phyloP scores from a whole-genome alignment of 2,888 invertebrate genomes.

The Hirtodrosophila confusa region DNA sequence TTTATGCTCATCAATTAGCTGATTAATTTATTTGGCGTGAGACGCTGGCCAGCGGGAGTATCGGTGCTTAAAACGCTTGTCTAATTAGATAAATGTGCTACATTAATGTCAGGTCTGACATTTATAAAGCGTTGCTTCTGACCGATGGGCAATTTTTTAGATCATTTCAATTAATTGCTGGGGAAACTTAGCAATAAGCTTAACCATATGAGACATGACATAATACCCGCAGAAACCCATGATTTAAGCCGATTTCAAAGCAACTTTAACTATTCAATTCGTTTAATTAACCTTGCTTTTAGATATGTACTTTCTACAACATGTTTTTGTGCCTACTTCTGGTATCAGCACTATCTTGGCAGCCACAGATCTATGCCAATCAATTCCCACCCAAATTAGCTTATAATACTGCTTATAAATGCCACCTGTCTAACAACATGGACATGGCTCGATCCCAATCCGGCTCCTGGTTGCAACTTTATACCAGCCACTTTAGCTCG shows the following conservation, averaged over 20 bases:
- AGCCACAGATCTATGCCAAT: conserved; percentile 55
- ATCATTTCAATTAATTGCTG: conserved; percentile 25
- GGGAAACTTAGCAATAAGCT: conserved; percentile 24
- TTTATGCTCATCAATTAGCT: conserved; percentile 77
- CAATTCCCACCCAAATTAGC: conserved; percentile 67
- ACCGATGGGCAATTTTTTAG: conserved; percentile 17
- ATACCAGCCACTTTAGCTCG: conserved; percentile 13
- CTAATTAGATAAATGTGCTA: conserved; percentile 77
- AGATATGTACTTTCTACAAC: too few species aligned
- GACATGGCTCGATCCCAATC: conserved; percentile 69
- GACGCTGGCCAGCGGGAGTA: conserved; percentile 35
- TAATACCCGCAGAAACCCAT: too few species aligned
- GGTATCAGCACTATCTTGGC: conserved; percentile 7
- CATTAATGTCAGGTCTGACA: conserved; percentile 72
- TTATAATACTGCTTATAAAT: conserved; percentile 62
- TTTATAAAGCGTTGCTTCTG: conserved; percentile 58
- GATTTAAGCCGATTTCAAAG: neutral
- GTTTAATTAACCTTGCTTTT: too few species aligned
- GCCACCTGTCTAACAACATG: conserved; percentile 66
- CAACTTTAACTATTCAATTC: too few species aligned
- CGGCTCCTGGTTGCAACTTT: conserved; percentile 31
- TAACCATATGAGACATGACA: neutral
- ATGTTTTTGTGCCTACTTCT: neutral
- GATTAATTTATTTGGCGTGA: conserved; percentile 77
- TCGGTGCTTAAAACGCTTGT: conserved; percentile 68